Percentiles rank a stretch among this genome's conserved stretches.
These are phyloP conservation scores for Chaetodon trifasciatus DNA, from an alignment of 2,797 vertebrate species.

Conservation along the genomic window DNA sequence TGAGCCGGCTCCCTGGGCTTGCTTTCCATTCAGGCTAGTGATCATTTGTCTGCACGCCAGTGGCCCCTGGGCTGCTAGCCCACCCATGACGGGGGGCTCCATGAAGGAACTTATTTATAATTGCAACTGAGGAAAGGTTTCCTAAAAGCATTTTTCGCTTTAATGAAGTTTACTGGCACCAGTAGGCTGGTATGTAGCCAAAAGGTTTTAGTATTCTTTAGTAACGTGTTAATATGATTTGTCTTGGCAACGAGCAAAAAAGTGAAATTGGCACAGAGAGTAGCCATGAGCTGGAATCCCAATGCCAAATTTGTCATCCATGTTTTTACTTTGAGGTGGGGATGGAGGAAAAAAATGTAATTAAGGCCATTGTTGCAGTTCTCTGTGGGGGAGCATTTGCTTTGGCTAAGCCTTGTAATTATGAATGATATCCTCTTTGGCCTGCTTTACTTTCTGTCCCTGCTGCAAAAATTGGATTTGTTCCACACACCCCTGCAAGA, in stretches of 20 bases:
- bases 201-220: constrained; percentile 85
- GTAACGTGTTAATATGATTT: constrained; percentile 88
- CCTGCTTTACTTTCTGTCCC: constrained; percentile 81
- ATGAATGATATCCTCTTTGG: constrained; percentile 85
- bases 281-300: constrained; percentile 81
- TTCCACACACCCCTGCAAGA: constrained; percentile 79
- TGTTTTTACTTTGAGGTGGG: constrained; percentile 84
- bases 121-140: constrained; percentile 84
- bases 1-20: constrained; percentile 86
- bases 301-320: constrained; percentile 84
- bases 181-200: constrained; percentile 75
- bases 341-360: constrained; percentile 80
- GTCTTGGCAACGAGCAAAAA: constrained; percentile 84
- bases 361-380: constrained; percentile 85
- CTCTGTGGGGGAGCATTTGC: constrained; percentile 79
- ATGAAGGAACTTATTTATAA: constrained; percentile 89
- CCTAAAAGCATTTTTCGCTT: constrained; percentile 83
- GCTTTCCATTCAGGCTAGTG: constrained; percentile 86
- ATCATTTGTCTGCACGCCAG: constrained; percentile 87
- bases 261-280: constrained; percentile 80
- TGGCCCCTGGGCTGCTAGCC: constrained; percentile 82
- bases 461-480: constrained; percentile 82
- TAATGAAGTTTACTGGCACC: constrained; percentile 86
- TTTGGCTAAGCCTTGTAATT: constrained; percentile 84
- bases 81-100: constrained; percentile 85